phyloP scores from a whole-genome alignment of 2,888 invertebrate genomes.

The Tachina grossa region DNA sequence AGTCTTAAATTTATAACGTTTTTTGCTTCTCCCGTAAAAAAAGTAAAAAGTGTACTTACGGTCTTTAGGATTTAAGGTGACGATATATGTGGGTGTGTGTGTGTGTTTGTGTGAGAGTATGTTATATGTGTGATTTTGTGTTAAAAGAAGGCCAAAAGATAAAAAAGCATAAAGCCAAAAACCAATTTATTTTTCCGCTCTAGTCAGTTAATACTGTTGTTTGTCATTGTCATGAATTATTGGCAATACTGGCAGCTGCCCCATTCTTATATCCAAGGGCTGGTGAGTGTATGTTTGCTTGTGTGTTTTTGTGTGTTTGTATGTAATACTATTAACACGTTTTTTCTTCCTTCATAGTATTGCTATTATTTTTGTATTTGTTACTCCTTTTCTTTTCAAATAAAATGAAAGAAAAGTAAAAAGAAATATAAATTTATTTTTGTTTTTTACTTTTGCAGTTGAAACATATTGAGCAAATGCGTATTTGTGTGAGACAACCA shows the following conservation, averaged over 20 bases:
- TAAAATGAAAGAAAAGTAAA: background rate
- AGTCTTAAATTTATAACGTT: no score
- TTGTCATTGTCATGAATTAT: conserved; percentile 66
- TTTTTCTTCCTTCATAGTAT: background rate
- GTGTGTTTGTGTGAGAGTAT: background rate
- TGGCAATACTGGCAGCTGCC: conserved; percentile 40
- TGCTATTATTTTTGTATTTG: conserved; percentile 3
- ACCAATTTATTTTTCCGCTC: conserved; percentile 68
- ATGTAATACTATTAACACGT: background rate
- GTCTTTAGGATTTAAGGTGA: no score
- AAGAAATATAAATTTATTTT: conserved; percentile 11
- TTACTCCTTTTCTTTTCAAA: conserved; percentile 8
- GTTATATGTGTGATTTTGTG: background rate
- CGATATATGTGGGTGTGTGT: background rate
- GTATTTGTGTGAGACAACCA: conserved; percentile 35
- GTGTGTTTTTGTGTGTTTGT: conserved; percentile 1
- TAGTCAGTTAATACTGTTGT: conserved; percentile 50
- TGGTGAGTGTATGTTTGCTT: background rate
- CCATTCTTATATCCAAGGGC: background rate
- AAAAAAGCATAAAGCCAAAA: conserved; percentile 66
- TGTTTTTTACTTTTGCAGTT: background rate
- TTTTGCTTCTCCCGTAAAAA: no score
- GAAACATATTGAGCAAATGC: conserved; percentile 57
- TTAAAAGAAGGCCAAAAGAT: conserved; percentile 37
- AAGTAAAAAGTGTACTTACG: no score